Base-by-base conservation (phyloP, 2,113 vertebrate genomes). In the Alethe diademata region DNA sequence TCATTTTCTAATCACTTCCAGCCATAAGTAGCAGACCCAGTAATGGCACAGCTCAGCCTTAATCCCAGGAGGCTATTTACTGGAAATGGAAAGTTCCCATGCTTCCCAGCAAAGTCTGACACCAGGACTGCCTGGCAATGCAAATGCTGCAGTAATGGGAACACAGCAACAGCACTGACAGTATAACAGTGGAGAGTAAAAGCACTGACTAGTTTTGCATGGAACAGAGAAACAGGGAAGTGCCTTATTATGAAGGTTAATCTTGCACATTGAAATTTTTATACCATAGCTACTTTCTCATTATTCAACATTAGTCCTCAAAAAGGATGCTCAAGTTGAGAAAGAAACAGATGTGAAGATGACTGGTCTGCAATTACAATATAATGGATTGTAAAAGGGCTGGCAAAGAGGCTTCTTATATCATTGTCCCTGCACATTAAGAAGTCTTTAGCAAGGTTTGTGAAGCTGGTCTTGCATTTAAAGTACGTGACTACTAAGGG, bases 291-390 rank as follows among this genome's bases (percentile, higher is more conserved):
- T 83, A 13, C 76, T 88, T 90, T 26, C 64, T 89, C 62, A 54
- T 95, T 94, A 75, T 92, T 83, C 75, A 90, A 40, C n/a, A 79
- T 86, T 40, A 79, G 58, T 33, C 58, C 67, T 94, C 62, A 79
- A 23, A 89, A 94, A 48, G 1, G 12, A 72, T 62, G 31, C 85
- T 88, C 25, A 75, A 53, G 45, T 35, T 72, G 62, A 65, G 53
- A 38, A 54, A 94, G 88, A 92, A 93, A 42, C 88, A 95, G 82
- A 93, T 73, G 88, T 57, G 85, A 88, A 94, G 50, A 71, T 58
- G 85, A 57, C 85, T 75, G 53, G 48, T 51, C 40, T 90, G 78
- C 61, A 95, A 82, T 95, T 88, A 87, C 48, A n/a, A 28, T 71
- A 36, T 70, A 93, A 94, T 69, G n/a, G 35, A 72, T 88, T 90